These are phyloP conservation scores for Amazona guildingii DNA, from an alignment of 2,113 vertebrate genomes.

Conservation along the genomic window DNA sequence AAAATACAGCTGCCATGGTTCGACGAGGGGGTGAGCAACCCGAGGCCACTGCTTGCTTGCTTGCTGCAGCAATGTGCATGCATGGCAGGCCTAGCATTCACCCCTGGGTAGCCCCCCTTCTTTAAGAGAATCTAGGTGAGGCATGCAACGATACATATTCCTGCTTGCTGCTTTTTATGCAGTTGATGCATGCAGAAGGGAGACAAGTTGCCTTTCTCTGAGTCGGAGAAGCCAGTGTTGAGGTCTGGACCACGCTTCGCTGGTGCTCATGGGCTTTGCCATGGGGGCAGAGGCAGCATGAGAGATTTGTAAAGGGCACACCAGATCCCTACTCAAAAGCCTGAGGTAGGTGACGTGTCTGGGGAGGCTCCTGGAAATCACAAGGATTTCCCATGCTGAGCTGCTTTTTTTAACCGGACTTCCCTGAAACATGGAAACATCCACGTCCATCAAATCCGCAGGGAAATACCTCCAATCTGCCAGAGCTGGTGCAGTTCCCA, in stretches of 20 bases:
- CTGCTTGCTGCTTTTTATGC: accelerated
- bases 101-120: not conserved
- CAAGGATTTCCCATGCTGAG: not conserved
- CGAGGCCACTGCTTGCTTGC: not conserved
- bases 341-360: accelerated
- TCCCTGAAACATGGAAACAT: not conserved
- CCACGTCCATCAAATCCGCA: accelerated
- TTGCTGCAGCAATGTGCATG: not conserved
- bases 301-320: not conserved
- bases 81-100: accelerated
- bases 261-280: accelerated
- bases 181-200: not conserved
- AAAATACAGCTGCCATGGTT: not conserved
- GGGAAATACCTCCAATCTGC: not conserved
- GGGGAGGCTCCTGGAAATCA: not conserved
- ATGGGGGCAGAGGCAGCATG: accelerated
- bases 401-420: not conserved
- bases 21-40: accelerated
- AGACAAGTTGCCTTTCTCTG: accelerated
- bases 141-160: accelerated
- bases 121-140: not conserved
- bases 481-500: not conserved
- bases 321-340: accelerated
- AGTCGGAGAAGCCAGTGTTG: accelerated
- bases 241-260: accelerated